These are phyloP conservation scores for Drosophila bocki DNA, from an alignment of 1,140 invertebrate species.

Conservation along the genomic window DNA sequence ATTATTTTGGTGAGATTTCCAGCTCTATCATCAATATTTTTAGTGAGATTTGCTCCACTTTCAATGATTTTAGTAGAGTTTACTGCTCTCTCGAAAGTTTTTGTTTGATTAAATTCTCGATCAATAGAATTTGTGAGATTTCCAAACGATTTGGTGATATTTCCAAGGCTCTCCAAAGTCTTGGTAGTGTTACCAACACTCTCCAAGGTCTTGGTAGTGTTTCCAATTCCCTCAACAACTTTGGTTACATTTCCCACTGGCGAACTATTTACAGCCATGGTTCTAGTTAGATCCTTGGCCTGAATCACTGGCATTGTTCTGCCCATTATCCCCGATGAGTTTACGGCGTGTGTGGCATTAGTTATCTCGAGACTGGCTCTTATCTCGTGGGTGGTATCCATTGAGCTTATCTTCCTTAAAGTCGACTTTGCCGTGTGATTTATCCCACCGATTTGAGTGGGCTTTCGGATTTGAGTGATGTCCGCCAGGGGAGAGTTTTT, in stretches of 20 bases:
- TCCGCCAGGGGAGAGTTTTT: constrained; percentile 12
- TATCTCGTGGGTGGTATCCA: constrained; percentile 40
- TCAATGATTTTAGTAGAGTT: constrained; percentile 16
- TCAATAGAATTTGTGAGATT: constrained; percentile 8
- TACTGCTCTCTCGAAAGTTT: background rate
- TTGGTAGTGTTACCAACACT: constrained; percentile 12
- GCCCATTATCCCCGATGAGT: background rate
- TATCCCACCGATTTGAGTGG: constrained; percentile 13
- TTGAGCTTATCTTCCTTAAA: constrained; percentile 9
- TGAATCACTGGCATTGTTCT: constrained; percentile 38
- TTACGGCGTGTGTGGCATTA: constrained; percentile 41
- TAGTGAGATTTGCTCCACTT: constrained; percentile 16
- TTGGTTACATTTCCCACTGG: constrained; percentile 10
- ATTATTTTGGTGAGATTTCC: constrained; percentile 12
- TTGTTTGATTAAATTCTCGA: constrained; percentile 2
- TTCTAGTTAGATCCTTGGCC: constrained; percentile 11
- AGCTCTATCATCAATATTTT: constrained; percentile 1
- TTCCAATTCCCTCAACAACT: constrained; percentile 2
- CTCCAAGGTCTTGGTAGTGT: constrained; percentile 5
- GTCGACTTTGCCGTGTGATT: constrained; percentile 1
- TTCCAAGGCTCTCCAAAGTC: constrained; percentile 18
- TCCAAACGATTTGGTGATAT: background rate
- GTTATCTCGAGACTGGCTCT: constrained; percentile 4
- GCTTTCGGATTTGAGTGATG: constrained; percentile 28
- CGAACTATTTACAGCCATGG: background rate